Percentiles rank a stretch among this genome's conserved stretches.
These are phyloP conservation scores for Cerastoderma edule DNA, from an alignment of 2,888 invertebrate species.

Conservation along the genomic window DNA sequence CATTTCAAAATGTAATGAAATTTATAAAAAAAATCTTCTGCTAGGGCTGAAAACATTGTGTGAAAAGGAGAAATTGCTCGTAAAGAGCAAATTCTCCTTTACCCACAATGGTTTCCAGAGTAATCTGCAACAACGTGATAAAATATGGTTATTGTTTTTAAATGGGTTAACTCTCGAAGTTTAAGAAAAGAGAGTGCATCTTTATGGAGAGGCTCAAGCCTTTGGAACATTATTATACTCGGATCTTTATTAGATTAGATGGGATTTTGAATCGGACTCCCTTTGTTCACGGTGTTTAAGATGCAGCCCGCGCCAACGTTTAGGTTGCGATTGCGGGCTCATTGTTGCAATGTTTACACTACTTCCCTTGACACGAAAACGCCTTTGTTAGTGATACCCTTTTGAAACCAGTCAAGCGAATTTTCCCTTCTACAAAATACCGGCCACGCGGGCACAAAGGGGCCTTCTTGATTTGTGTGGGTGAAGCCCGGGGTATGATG, in stretches of 20 bases:
- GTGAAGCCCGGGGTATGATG: not conserved
- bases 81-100: too few species aligned
- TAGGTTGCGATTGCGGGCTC: constrained; percentile 36
- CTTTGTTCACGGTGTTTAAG: constrained; percentile 29
- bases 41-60: too few species aligned
- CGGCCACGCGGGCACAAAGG: not conserved
- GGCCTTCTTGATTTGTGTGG: not conserved
- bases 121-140: too few species aligned
- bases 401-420: constrained; percentile 14
- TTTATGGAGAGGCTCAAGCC: too few species aligned
- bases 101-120: too few species aligned
- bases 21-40: too few species aligned
- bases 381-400: constrained; percentile 30
- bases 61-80: too few species aligned
- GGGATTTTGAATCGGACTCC: not conserved
- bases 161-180: too few species aligned
- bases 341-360: constrained; percentile 43
- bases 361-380: constrained; percentile 39
- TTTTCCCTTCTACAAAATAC: constrained; percentile 18
- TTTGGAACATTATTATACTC: constrained; percentile 14
- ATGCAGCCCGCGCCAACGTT: constrained; percentile 45
- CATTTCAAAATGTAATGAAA: too few species aligned
- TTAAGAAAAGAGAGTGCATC: too few species aligned
- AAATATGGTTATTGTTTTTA: too few species aligned
- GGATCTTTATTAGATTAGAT: constrained; percentile 22